Base-by-base conservation (phyloP, 2,113 vertebrate genomes). In the Jaculus jaculus region DNA sequence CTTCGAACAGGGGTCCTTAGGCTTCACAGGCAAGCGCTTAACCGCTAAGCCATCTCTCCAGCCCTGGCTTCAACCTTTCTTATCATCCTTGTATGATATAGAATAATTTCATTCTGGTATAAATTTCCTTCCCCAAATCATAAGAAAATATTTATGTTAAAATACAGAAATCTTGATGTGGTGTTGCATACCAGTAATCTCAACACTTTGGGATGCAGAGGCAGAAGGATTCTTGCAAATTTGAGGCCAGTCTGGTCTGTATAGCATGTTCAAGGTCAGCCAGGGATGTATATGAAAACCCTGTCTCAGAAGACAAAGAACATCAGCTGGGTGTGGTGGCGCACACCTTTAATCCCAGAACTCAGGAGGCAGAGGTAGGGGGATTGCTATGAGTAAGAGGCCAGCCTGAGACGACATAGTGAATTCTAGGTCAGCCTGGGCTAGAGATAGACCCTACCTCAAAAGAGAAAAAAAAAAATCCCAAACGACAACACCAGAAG, bases 51-150 rank as follows among this genome's bases (percentile, higher is more conserved):
- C n/a, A n/a, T n/a, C n/a, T n/a, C n/a, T n/a, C n/a, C n/a, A n/a
- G n/a, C n/a, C n/a, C 2, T 47, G 28, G 23, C 37, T 78, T 69
- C n/a, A 78, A 42, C 13, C 73, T 94, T 66, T 61, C 66, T 96
- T 65, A 86, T 34, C 63, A 75, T 30, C 26, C 72, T 5, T 28
- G 1, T 20, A 28, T 68, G 2, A 30, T 68, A 6, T 71, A 87
- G 37, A 23, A 68, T 72, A 42, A 68, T 91, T 77, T 89, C 24
- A 69, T 87, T 86, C 24, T 23, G 26, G 8, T 23, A 7, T 24
- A 74, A 18, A 75, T 51, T 94, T 65, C n/a, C 93, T 93, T 87
- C 13, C 24, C 42, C 51, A 82, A 88, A 87, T 9, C 16, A 81
- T 15, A 26, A 30, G 11, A 72, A 60, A 12, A 89, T 54, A 87